Base-by-base conservation (phyloP, 2,888 invertebrate genomes). In the Caenorhabditis parvicauda region DNA sequence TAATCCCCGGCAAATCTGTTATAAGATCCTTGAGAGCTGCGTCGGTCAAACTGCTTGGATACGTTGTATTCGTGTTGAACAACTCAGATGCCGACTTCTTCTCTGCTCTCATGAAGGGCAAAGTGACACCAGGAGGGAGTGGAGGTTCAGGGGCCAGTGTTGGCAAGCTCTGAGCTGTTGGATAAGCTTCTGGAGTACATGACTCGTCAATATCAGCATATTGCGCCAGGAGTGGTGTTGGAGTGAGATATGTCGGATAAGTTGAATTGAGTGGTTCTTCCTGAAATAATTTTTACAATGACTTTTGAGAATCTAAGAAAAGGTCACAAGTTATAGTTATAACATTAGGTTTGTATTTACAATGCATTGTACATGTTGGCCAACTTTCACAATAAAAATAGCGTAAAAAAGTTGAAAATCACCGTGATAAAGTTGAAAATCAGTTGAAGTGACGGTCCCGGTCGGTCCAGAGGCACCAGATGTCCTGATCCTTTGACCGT, bases 401-500 rank as follows among this genome's bases (percentile, higher is more conserved):
- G 27, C 5, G 22, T n/a, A n/a, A n/a, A n/a, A n/a, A n/a, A n/a
- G n/a, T n/a, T n/a, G n/a, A n/a, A n/a, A n/a, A n/a, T n/a, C 24
- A 32, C 51, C 7, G 53, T 56, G 35, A 76, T 53, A 41, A 90
- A 88, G 59, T 87, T 84, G 29, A 86, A 86, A 39, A 90, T 88
- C 81, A 91, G 83, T 81, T 89, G 88, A 17, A 87, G 85, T 2
- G 89, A 88, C 87, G 88, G 88, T 72, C 87, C 86, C 0, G 90
- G 90, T 79, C 90, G 89, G 83, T 90, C 90, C 29, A 85, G 84
- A 0, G 90, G 89, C 6, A 89, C 89, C 88, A 90, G 88, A 76
- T 90, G 90, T 0, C 90, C 90, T 7, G 90, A 89, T 48, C 69
- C 75, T 54, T 76, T 76, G 3, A 76, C 72, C 1, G 76, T 76